Percentiles rank a stretch among this genome's conserved stretches.
phyloP scores from a whole-genome alignment of 1,140 invertebrate genomes.

The Pogonognathellus flavescens region DNA sequence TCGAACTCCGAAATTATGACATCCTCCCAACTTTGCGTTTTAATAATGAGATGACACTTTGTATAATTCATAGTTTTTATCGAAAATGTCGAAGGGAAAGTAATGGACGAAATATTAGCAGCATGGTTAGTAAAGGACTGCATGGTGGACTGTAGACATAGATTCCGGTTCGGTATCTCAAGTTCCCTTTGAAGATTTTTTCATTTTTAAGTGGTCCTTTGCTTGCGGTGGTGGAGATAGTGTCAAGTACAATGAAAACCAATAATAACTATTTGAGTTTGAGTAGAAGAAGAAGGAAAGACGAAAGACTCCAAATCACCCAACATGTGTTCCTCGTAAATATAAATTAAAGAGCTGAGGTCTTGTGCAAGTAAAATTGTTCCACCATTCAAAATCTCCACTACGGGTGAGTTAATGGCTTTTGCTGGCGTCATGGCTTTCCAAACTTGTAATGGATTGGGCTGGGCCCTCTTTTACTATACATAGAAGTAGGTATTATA shows the following conservation, averaged over 20 bases:
- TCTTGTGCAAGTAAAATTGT: constrained; percentile 13
- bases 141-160: too few relatives aligned
- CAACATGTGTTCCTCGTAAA: constrained; percentile 38
- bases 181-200: constrained; percentile 2
- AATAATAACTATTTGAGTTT: not conserved
- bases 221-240: not conserved
- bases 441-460: not conserved
- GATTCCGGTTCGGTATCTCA: not conserved
- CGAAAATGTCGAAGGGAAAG: not conserved
- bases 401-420: constrained; percentile 34
- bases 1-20: constrained; percentile 36
- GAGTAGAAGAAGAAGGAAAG: not conserved
- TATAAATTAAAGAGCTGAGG: constrained; percentile 19
- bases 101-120: too few relatives aligned
- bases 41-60: constrained; percentile 34
- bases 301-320: constrained; percentile 30
- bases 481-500: too few relatives aligned
- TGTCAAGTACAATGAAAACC: not conserved
- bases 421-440: constrained; percentile 46
- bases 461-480: not conserved
- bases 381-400: not conserved
- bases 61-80: constrained; percentile 26
- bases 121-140: not conserved
- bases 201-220: not conserved
- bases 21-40: constrained; percentile 14